A percentile compares a stretch with the other conserved stretches of the same genome.
These are phyloP conservation scores for Hanleya hanleyi DNA, from an alignment of 2,888 invertebrate genomes.

Conservation along the genomic window DNA sequence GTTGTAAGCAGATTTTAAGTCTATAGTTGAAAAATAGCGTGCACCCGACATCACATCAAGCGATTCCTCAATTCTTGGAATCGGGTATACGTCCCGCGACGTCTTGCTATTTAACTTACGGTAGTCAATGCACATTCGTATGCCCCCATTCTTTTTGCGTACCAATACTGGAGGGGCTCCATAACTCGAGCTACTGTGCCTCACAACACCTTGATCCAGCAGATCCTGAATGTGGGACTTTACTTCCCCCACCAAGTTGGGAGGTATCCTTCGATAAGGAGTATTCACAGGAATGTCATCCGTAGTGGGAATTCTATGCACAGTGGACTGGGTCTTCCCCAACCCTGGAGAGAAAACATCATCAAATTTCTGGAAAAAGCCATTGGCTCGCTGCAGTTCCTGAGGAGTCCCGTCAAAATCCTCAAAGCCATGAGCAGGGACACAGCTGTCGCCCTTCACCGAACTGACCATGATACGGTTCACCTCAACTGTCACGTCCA, in stretches of 20 bases:
- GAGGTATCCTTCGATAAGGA: slow-evolving; percentile 22
- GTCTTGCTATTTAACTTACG: slow-evolving; percentile 34
- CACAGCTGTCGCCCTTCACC: not conserved
- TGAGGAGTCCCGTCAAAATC: too few species aligned
- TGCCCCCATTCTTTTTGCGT: slow-evolving; percentile 33
- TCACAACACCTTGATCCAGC: slow-evolving; percentile 10
- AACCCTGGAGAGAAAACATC: slow-evolving; percentile 15
- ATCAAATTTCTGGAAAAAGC: not conserved
- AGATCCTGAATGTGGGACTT: slow-evolving; percentile 20
- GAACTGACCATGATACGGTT: not conserved
- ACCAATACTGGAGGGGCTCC: slow-evolving; percentile 40
- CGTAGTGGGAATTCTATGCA: slow-evolving; percentile 2
- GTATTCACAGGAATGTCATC: slow-evolving; percentile 11
- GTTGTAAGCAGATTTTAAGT: slow-evolving; percentile 17
- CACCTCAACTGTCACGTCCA: not conserved
- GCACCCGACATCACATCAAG: slow-evolving; percentile 31
- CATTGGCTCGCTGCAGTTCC: too few species aligned
- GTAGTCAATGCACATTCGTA: slow-evolving; percentile 33
- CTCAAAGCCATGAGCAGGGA: too few species aligned
- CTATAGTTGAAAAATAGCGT: slow-evolving; percentile 26
- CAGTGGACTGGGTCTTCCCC: not conserved
- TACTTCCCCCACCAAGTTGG: slow-evolving; percentile 14
- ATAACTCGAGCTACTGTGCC: slow-evolving; percentile 17
- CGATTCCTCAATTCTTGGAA: too few species aligned
- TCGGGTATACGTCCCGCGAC: too few species aligned